Evolutionary conservation across 2,888 invertebrate species (phyloP).

Genomic region (Spodoptera exigua): DNA sequence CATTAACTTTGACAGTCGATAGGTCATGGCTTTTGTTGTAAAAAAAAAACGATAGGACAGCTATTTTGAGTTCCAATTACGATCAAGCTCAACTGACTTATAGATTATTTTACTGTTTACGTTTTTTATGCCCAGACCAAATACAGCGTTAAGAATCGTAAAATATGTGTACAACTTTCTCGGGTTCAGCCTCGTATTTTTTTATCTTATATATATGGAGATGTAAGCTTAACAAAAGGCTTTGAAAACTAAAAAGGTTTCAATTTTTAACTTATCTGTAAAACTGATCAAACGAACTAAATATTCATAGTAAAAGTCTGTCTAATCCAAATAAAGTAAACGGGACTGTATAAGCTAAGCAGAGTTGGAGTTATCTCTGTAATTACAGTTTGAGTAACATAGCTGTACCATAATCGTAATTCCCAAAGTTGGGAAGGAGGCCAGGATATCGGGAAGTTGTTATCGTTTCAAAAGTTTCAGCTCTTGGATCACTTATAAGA

Average conservation of each 20-base stretch:
- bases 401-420: constrained; percentile 68
- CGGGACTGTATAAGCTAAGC: constrained; percentile 60
- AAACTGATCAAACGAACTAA: background rate
- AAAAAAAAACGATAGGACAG: constrained; percentile 15
- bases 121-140: background rate
- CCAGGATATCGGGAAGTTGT: constrained; percentile 66
- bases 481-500: constrained; percentile 55
- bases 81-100: background rate
- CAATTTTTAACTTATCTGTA: background rate
- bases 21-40: constrained; percentile 16
- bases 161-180: no score
- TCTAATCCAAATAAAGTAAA: constrained; percentile 44
- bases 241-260: no score
- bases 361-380: constrained; percentile 55
- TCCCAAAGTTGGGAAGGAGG: constrained; percentile 61
- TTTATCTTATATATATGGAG: no score
- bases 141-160: background rate
- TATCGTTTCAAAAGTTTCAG: constrained; percentile 63
- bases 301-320: constrained; percentile 15
- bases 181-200: no score
- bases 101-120: constrained; percentile 6
- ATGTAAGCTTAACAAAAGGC: no score
- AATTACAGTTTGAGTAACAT: constrained; percentile 67
- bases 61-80: constrained; percentile 20
- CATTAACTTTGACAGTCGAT: constrained; percentile 27